A percentile compares a stretch with the other conserved stretches of the same genome.
Evolutionary conservation across 2,888 invertebrate species (phyloP).

Genomic region (Parnassius smintheus): DNA sequence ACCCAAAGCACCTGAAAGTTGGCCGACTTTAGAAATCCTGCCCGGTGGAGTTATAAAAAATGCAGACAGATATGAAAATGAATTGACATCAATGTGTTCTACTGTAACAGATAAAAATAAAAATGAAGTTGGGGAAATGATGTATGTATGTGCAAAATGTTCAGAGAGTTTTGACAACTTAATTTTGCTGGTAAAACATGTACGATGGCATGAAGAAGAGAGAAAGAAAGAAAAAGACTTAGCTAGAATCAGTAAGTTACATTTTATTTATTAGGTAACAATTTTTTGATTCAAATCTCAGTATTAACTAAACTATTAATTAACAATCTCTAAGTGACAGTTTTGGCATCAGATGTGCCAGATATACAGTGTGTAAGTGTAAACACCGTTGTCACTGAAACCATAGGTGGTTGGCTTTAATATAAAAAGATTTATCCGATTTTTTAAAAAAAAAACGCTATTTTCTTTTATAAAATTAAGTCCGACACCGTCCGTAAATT

Average conservation of each 20-base stretch:
- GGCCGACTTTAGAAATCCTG: conserved; percentile 70
- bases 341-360: too few species aligned
- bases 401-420: too few species aligned
- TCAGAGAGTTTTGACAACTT: conserved; percentile 60
- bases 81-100: conserved; percentile 23
- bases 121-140: conserved; percentile 43
- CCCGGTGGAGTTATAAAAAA: conserved; percentile 70
- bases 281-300: neutral
- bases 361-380: too few species aligned
- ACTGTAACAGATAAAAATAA: conserved; percentile 26
- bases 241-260: conserved; percentile 26
- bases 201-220: conserved; percentile 62
- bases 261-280: neutral
- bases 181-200: conserved; percentile 64
- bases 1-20: conserved; percentile 47
- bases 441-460: too few species aligned
- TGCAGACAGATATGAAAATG: conserved; percentile 45
- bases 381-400: too few species aligned
- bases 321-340: too few species aligned
- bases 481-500: too few species aligned
- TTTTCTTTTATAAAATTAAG: too few species aligned
- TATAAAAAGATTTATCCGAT: too few species aligned
- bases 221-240: conserved; percentile 36
- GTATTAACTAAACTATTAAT: too few species aligned
- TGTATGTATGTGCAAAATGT: conserved; percentile 71